Evolutionary conservation across 2,888 invertebrate species (phyloP).

Genomic region (Clistopyga incitator): DNA sequence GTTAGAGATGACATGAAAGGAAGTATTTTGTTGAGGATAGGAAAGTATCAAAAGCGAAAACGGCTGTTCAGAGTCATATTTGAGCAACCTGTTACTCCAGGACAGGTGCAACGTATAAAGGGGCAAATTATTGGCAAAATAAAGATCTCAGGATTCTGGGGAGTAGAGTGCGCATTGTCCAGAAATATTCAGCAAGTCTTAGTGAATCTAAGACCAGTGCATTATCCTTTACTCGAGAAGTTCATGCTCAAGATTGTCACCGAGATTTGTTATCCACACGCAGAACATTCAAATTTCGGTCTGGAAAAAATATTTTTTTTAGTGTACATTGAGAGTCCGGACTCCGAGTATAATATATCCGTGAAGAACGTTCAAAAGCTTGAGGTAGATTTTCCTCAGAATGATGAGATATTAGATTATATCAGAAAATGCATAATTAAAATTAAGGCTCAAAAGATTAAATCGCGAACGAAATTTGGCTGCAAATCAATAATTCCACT

Average conservation of each 20-base stretch:
- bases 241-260: slow-evolving; percentile 54
- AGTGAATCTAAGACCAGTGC: slow-evolving; percentile 72
- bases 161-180: slow-evolving; percentile 61
- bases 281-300: background rate
- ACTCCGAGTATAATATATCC: slow-evolving; percentile 50
- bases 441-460: background rate
- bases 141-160: slow-evolving; percentile 71
- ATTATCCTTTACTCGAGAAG: slow-evolving; percentile 66
- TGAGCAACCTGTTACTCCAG: slow-evolving; percentile 41
- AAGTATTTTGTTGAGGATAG: slow-evolving; percentile 84
- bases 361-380: slow-evolving; percentile 1
- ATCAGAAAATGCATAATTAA: slow-evolving; percentile 13
- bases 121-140: slow-evolving; percentile 20
- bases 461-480: background rate
- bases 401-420: slow-evolving; percentile 7
- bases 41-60: slow-evolving; percentile 72
- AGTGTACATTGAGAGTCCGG: slow-evolving; percentile 66
- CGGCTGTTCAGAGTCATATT: slow-evolving; percentile 73
- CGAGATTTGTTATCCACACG: slow-evolving; percentile 31
- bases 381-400: slow-evolving; percentile 46
- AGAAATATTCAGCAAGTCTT: slow-evolving; percentile 68
- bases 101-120: slow-evolving; percentile 68
- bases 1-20: slow-evolving; percentile 88
- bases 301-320: slow-evolving; percentile 67
- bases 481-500: slow-evolving; percentile 15